A percentile compares a stretch with the other conserved stretches of the same genome.
Conservation (phyloP, 2,113 vertebrate species). For the Oncorhynchus keta region DNA sequence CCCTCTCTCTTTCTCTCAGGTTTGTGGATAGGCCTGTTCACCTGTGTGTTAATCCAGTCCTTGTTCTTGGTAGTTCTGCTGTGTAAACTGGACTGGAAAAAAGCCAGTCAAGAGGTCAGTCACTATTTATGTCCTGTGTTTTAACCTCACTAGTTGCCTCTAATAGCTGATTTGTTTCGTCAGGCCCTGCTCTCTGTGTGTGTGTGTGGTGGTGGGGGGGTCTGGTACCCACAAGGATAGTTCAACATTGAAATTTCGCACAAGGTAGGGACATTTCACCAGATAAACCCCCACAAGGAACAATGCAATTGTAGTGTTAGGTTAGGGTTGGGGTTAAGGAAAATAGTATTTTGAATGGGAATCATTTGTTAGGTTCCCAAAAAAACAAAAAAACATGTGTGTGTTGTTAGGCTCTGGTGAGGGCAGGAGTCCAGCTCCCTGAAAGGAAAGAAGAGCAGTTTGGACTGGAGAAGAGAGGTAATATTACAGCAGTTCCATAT, state of each 20-base stretch:
- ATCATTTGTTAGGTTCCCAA: too few relatives aligned
- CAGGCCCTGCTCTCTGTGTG: constrained; percentile 3
- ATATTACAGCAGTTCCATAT: background rate
- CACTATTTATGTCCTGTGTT: background rate
- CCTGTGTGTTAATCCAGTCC: constrained; percentile 71
- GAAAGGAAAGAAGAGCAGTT: constrained; percentile 22
- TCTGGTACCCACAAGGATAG: too few relatives aligned
- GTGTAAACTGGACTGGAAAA: constrained; percentile 79
- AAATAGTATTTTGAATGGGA: too few relatives aligned
- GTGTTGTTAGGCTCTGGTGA: constrained; percentile 39
- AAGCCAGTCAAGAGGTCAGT: constrained; percentile 78
- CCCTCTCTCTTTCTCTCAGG: constrained; percentile 64
- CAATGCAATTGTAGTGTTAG: too few relatives aligned
- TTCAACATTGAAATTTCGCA: too few relatives aligned
- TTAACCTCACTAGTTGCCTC: background rate
- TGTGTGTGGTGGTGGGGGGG: background rate
- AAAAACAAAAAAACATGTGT: background rate
- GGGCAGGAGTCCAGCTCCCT: constrained; percentile 51
- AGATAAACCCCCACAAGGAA: too few relatives aligned
- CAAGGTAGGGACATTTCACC: too few relatives aligned
- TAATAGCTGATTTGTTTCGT: background rate
- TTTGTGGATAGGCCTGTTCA: constrained; percentile 81
- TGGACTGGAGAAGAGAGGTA: constrained; percentile 35
- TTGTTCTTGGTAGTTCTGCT: constrained; percentile 75
- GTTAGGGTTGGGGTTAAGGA: too few relatives aligned